Conservation (phyloP, 2,797 vertebrate genomes). For the Trachops cirrhosus region DNA sequence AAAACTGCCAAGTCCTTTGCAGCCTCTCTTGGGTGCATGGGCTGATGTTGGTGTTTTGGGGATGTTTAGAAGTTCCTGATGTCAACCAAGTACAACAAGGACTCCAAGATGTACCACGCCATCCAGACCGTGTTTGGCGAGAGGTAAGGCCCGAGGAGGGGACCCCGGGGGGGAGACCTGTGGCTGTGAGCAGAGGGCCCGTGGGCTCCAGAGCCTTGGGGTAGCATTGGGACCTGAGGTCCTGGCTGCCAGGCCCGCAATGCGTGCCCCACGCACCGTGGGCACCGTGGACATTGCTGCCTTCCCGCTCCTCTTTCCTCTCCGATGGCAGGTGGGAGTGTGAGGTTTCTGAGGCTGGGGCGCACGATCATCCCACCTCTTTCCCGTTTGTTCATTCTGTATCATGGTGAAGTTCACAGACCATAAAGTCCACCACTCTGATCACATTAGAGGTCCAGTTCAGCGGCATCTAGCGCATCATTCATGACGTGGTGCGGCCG, state of each 20-base stretch:
- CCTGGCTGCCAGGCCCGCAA: neutral
- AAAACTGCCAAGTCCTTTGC: neutral
- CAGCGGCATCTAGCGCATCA: accelerated
- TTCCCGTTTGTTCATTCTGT: neutral
- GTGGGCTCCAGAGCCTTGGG: accelerated
- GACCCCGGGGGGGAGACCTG: neutral
- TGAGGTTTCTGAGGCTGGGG: neutral
- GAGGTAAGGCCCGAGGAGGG: slow-evolving; percentile 81
- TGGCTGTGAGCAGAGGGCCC: neutral
- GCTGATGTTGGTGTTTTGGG: neutral
- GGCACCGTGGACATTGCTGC: accelerated
- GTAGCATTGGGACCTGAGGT: accelerated
- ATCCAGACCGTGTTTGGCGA: slow-evolving; percentile 88
- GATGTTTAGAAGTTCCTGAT: slow-evolving; percentile 90
- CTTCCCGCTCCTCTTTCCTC: neutral
- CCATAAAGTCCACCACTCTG: accelerated
- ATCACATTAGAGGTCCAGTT: accelerated
- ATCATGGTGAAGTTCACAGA: neutral
- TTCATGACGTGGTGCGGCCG: accelerated
- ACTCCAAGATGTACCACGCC: slow-evolving; percentile 79
- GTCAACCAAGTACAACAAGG: slow-evolving; percentile 91
- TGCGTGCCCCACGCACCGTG: accelerated
- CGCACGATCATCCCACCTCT: accelerated
- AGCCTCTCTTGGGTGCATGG: accelerated
- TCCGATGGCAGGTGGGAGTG: neutral